These are phyloP conservation scores for Holacanthus passer DNA, from an alignment of 2,113 vertebrate species.

Conservation along the genomic window DNA sequence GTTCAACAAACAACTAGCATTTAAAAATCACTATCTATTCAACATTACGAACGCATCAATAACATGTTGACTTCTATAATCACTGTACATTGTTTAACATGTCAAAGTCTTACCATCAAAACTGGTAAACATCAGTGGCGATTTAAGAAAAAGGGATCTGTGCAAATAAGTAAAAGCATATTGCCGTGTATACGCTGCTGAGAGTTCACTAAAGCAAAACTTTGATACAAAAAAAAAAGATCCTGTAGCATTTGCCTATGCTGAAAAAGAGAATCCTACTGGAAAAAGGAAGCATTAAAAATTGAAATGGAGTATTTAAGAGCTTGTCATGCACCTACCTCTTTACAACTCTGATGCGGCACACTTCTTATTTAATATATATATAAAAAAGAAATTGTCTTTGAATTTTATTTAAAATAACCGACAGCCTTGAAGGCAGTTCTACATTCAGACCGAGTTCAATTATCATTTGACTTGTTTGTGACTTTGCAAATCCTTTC, in stretches of 20 bases:
- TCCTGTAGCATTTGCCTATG: conserved; percentile 12
- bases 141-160: conserved; percentile 56
- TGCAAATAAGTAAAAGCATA: conserved; percentile 63
- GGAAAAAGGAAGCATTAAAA: conserved; percentile 18
- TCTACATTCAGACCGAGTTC: conserved; percentile 55
- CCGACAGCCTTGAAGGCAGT: neutral
- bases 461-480: conserved; percentile 10
- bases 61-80: conserved; percentile 30
- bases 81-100: conserved; percentile 63
- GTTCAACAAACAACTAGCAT: conserved; percentile 1
- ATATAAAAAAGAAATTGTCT: conserved; percentile 4
- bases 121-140: conserved; percentile 62
- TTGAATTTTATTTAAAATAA: conserved; percentile 21
- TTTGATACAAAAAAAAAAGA: conserved; percentile 29
- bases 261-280: conserved; percentile 17
- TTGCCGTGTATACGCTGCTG: conserved; percentile 17
- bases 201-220: conserved; percentile 27
- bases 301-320: conserved; percentile 15
- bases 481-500: conserved; percentile 10
- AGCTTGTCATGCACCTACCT: conserved; percentile 1
- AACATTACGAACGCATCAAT: conserved; percentile 19
- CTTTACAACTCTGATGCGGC: conserved; percentile 8
- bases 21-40: conserved; percentile 32
- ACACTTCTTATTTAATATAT: neutral
- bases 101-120: conserved; percentile 54